phyloP scores from a whole-genome alignment of 2,888 invertebrate genomes.

The Camponotus fellah region DNA sequence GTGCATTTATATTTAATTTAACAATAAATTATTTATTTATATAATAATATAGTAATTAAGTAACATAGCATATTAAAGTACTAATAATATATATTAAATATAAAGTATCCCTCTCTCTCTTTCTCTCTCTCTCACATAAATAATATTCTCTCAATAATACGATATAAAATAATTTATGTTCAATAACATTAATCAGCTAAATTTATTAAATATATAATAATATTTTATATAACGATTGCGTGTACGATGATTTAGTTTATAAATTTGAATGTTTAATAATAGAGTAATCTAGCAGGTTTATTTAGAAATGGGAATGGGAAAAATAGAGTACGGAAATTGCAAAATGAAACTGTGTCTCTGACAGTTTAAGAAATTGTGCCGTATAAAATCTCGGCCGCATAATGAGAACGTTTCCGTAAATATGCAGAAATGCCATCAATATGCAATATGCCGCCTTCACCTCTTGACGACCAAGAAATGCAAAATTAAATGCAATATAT shows the following conservation, averaged over 20 bases:
- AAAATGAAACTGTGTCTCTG: constrained; percentile 43
- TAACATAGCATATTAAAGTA: constrained; percentile 15
- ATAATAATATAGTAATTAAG: not conserved
- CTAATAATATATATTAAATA: not conserved
- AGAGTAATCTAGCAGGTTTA: constrained; percentile 16
- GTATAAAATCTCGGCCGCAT: constrained; percentile 44
- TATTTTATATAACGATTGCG: not conserved
- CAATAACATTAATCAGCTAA: not conserved
- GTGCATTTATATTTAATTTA: not conserved
- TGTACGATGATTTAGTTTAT: constrained; percentile 11
- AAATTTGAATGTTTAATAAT: constrained; percentile 17
- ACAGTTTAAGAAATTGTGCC: constrained; percentile 52
- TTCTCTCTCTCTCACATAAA: too few species aligned
- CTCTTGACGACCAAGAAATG: constrained; percentile 21
- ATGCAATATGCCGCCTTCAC: constrained; percentile 17
- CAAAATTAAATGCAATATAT: constrained; percentile 46
- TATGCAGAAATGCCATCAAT: constrained; percentile 48
- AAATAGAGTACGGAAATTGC: constrained; percentile 23
- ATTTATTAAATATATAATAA: not conserved
- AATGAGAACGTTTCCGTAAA: constrained; percentile 50
- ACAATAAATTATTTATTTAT: not conserved
- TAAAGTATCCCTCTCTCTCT: not conserved
- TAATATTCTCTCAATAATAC: too few species aligned
- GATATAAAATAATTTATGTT: too few species aligned
- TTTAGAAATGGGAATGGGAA: constrained; percentile 23